phyloP scores from a whole-genome alignment of 2,113 vertebrate genomes.

The Turdus rufiventris region DNA sequence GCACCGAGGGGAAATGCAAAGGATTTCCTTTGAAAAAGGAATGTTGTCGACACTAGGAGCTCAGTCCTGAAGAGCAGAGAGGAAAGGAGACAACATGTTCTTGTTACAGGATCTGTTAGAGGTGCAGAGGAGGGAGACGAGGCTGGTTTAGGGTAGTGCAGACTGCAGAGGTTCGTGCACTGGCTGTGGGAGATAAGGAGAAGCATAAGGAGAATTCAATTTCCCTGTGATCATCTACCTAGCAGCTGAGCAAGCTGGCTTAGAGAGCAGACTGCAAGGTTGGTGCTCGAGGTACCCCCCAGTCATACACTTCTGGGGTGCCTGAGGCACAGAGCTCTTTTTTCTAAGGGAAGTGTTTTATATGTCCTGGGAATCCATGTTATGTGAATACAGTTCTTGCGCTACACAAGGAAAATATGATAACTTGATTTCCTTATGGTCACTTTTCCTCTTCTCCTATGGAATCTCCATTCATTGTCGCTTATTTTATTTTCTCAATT shows the following conservation, averaged over 20 bases:
- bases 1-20: neutral
- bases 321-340: neutral
- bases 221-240: neutral
- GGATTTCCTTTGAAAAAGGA: neutral
- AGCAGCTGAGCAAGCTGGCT: neutral
- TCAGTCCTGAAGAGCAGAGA: neutral
- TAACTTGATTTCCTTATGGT: neutral
- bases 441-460: neutral
- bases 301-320: neutral
- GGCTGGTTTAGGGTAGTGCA: neutral
- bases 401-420: neutral
- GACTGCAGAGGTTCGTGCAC: neutral
- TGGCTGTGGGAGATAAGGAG: neutral
- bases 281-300: neutral
- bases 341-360: neutral
- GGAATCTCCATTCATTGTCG: neutral
- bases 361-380: accelerated
- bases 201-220: neutral
- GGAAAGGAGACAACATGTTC: neutral
- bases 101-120: neutral
- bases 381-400: neutral
- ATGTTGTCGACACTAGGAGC: accelerated
- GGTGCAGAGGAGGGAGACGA: neutral
- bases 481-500: neutral
- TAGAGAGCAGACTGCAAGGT: neutral